Conservation (phyloP, 2,888 invertebrate species). For the Patella depressa region DNA sequence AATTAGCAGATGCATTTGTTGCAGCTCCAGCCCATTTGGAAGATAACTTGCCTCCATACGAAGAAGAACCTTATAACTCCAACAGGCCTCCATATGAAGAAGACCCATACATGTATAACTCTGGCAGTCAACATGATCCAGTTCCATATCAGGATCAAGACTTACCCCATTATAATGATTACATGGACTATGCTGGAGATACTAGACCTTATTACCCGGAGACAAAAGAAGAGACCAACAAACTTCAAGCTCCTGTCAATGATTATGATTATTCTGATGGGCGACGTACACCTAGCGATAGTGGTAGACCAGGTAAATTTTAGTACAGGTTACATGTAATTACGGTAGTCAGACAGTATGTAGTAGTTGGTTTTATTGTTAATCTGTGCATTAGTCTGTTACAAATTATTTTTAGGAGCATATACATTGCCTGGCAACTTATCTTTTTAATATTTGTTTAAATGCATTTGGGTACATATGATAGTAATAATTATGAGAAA, state of each 20-base stretch:
- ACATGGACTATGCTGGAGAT: slow-evolving; percentile 33
- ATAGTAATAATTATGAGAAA: no score
- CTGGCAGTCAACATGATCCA: slow-evolving; percentile 32
- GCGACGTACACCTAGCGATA: slow-evolving; percentile 48
- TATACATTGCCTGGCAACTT: no score
- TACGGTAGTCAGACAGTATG: no score
- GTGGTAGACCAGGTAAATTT: slow-evolving; percentile 30
- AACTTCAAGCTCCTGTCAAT: slow-evolving; percentile 37
- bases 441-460: no score
- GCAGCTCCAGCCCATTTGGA: slow-evolving; percentile 6
- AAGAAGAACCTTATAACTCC: slow-evolving; percentile 20
- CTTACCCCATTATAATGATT: slow-evolving; percentile 29
- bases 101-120: slow-evolving; percentile 17
- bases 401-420: no score
- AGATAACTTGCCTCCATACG: slow-evolving; percentile 38
- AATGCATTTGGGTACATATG: no score
- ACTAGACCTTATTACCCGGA: slow-evolving; percentile 46
- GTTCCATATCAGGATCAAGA: slow-evolving; percentile 30
- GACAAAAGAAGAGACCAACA: slow-evolving; percentile 40
- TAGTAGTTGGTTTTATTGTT: no score
- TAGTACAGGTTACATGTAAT: no score
- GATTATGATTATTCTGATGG: slow-evolving; percentile 48
- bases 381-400: no score
- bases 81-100: slow-evolving; percentile 18
- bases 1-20: not conserved